A percentile compares a stretch with the other conserved stretches of the same genome.
Evolutionary conservation across 2,888 invertebrate genomes (phyloP).

Genomic region (Stegophylla sp.): DNA sequence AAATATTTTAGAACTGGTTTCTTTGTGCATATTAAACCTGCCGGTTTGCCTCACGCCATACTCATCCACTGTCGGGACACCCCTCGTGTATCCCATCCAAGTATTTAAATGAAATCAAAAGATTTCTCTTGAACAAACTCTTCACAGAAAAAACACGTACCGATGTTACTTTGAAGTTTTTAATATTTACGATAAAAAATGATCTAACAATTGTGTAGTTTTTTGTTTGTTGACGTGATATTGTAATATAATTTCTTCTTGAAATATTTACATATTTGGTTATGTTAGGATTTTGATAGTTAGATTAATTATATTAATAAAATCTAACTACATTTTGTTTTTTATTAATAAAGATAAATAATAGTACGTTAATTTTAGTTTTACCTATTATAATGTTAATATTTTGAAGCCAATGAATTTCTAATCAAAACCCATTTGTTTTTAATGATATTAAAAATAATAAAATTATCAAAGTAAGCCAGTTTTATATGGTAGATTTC

Average conservation of each 20-base stretch:
- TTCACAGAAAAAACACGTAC: slow-evolving; percentile 9
- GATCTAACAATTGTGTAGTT: not conserved
- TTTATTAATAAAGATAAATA: too few relatives aligned
- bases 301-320: too few relatives aligned
- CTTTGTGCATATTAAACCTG: slow-evolving; percentile 59
- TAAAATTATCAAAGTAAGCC: too few relatives aligned
- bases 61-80: slow-evolving; percentile 45
- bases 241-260: not conserved
- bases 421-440: too few relatives aligned
- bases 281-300: not conserved
- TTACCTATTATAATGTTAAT: too few relatives aligned
- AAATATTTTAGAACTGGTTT: slow-evolving; percentile 59
- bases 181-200: slow-evolving; percentile 1
- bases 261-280: not conserved
- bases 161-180: not conserved
- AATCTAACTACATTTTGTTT: too few relatives aligned
- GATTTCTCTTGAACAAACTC: slow-evolving; percentile 43
- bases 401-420: too few relatives aligned
- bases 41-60: slow-evolving; percentile 51
- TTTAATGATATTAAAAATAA: too few relatives aligned
- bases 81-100: slow-evolving; percentile 40
- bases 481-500: too few relatives aligned
- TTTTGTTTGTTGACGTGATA: not conserved
- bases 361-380: too few relatives aligned
- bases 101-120: slow-evolving; percentile 56